Percentiles rank a stretch among this genome's conserved stretches.
Evolutionary conservation across 1,140 invertebrate genomes (phyloP).

Genomic region (Penaeus vannamei): DNA sequence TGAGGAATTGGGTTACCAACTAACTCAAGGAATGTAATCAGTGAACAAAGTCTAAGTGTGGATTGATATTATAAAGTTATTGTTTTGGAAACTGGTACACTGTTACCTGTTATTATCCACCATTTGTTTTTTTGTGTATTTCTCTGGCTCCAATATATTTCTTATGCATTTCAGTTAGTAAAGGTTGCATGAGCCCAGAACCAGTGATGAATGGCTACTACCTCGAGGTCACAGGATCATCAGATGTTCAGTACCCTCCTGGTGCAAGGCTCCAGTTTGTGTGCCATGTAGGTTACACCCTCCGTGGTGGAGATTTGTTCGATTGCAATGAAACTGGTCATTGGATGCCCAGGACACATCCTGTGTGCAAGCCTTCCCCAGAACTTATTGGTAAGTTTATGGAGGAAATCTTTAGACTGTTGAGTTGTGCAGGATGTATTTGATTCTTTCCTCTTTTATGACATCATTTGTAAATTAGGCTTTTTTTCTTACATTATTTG

Average conservation of each 20-base stretch:
- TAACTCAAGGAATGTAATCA: too few relatives aligned
- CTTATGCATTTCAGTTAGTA: conserved; percentile 29
- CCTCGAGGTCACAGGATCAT: conserved; percentile 52
- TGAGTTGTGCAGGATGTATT: too few relatives aligned
- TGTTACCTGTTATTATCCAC: too few relatives aligned
- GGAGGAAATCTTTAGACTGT: not conserved
- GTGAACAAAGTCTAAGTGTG: too few relatives aligned
- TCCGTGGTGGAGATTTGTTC: conserved; percentile 67
- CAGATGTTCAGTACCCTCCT: conserved; percentile 53
- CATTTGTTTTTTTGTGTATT: too few relatives aligned
- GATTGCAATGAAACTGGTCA: conserved; percentile 57
- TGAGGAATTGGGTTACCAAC: too few relatives aligned
- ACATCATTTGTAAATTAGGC: not conserved
- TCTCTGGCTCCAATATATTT: too few relatives aligned
- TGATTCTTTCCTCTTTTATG: not conserved
- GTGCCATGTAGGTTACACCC: conserved; percentile 67
- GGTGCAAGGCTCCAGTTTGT: conserved; percentile 65
- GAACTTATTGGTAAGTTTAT: conserved; percentile 50
- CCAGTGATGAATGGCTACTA: conserved; percentile 57
- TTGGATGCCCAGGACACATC: conserved; percentile 64
- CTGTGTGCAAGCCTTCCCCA: conserved; percentile 42
- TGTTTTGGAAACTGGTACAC: too few relatives aligned
- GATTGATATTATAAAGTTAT: too few relatives aligned
- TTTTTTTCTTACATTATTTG: too few relatives aligned
- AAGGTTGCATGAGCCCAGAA: conserved; percentile 27